Conservation (phyloP, 1,140 invertebrate genomes). For the Pemphigus obesinymphae region DNA sequence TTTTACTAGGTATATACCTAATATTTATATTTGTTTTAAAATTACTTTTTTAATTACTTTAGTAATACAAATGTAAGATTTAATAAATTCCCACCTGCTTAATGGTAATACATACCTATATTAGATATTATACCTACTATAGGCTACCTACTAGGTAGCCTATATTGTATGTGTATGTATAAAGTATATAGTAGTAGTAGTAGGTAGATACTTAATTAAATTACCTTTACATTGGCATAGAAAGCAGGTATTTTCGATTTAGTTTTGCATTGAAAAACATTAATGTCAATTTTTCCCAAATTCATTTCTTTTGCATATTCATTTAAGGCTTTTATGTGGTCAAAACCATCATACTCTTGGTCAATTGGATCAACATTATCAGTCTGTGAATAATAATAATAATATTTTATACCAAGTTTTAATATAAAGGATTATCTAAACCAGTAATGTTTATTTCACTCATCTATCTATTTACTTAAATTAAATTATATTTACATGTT, state of each 20-base stretch:
- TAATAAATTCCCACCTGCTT: too few species aligned
- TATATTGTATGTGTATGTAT: neutral
- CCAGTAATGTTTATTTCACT: too few species aligned
- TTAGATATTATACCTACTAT: too few species aligned
- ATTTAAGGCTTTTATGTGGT: neutral
- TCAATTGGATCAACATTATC: neutral
- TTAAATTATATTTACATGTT: too few species aligned
- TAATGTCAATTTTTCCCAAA: constrained; percentile 14
- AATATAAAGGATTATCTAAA: neutral
- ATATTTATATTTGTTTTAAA: too few species aligned
- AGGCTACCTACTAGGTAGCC: too few species aligned
- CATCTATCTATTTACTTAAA: too few species aligned
- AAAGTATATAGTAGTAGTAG: neutral
- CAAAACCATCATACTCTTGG: neutral
- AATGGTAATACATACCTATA: too few species aligned
- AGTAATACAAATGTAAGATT: too few species aligned
- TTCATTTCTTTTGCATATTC: constrained; percentile 5
- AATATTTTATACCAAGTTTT: too few species aligned
- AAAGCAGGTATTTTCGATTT: neutral
- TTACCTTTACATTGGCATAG: constrained; percentile 30
- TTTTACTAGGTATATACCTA: too few species aligned
- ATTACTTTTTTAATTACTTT: too few species aligned
- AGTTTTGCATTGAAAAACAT: constrained; percentile 11
- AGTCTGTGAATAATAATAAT: neutral
- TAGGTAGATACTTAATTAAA: neutral